Evolutionary conservation across 2,797 vertebrate species (phyloP).

Genomic region (Tokudaia muenninki): DNA sequence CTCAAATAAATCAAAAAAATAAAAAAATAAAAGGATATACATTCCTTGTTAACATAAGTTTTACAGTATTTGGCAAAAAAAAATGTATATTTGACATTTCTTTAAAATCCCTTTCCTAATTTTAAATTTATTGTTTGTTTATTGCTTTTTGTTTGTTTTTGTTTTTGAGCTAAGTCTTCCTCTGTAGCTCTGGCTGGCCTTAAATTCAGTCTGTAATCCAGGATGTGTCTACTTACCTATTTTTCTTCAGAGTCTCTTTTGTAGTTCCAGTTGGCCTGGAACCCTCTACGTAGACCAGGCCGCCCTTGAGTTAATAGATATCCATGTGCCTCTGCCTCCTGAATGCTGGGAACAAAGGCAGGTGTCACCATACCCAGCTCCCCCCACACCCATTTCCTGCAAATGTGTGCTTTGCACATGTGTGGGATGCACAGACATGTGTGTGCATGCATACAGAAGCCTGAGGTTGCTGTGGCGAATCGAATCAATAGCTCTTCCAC

Average conservation of each 20-base stretch:
- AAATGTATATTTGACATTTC: not conserved
- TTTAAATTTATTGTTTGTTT: not conserved
- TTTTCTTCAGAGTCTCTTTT: not conserved
- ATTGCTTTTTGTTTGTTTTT: not conserved
- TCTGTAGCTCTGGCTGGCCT: not conserved
- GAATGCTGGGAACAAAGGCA: not conserved
- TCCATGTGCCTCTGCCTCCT: not conserved
- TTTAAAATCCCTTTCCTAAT: not conserved
- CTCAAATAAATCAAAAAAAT: not conserved
- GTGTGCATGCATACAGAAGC: not conserved
- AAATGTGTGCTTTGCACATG: not conserved
- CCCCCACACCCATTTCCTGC: not conserved
- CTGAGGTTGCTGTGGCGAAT: not conserved
- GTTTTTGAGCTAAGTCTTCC: not conserved
- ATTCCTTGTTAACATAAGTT: not conserved
- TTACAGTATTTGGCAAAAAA: not conserved
- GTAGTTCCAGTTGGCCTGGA: not conserved
- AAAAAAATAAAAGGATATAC: not conserved
- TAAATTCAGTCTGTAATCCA: not conserved
- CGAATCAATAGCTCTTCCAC: not conserved
- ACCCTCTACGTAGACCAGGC: not conserved
- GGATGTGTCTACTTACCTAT: not conserved
- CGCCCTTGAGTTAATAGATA: not conserved
- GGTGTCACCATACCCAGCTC: not conserved
- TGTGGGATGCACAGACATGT: not conserved